Conservation (phyloP, 2,797 vertebrate genomes). For the Dicrostonyx torquatus region DNA sequence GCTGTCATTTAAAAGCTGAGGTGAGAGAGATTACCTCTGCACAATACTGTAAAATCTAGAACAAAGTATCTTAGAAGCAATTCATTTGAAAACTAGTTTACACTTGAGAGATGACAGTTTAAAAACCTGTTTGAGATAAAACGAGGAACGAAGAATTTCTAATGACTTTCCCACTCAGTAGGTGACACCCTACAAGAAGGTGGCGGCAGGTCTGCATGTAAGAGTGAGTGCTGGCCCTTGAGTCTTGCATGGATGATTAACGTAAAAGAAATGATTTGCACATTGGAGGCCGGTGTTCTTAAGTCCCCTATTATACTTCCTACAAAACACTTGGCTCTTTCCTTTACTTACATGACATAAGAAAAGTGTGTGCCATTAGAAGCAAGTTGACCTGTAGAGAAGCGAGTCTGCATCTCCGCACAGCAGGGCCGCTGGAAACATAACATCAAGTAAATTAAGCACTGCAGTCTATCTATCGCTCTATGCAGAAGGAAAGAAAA, state of each 20-base stretch:
- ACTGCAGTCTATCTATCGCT: background rate
- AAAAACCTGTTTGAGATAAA: slow-evolving; percentile 50
- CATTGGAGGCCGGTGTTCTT: slow-evolving; percentile 45
- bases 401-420: background rate
- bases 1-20: background rate
- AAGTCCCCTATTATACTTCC: slow-evolving; percentile 50
- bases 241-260: background rate
- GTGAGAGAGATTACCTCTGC: background rate
- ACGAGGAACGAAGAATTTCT: background rate
- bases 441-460: slow-evolving; percentile 46
- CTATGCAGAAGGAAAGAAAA: background rate
- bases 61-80: background rate
- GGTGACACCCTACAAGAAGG: background rate
- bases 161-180: slow-evolving; percentile 40
- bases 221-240: background rate
- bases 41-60: slow-evolving; percentile 19
- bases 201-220: background rate
- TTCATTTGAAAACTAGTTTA: slow-evolving; percentile 22
- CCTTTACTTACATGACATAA: slow-evolving; percentile 55
- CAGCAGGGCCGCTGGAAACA: background rate
- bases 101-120: slow-evolving; percentile 6
- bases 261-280: background rate
- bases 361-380: slow-evolving; percentile 60
- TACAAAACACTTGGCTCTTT: slow-evolving; percentile 52
- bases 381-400: slow-evolving; percentile 41